Percentiles rank a stretch among this genome's conserved stretches.
phyloP scores from a whole-genome alignment of 2,797 vertebrate genomes.

The Limosa lapponica region DNA sequence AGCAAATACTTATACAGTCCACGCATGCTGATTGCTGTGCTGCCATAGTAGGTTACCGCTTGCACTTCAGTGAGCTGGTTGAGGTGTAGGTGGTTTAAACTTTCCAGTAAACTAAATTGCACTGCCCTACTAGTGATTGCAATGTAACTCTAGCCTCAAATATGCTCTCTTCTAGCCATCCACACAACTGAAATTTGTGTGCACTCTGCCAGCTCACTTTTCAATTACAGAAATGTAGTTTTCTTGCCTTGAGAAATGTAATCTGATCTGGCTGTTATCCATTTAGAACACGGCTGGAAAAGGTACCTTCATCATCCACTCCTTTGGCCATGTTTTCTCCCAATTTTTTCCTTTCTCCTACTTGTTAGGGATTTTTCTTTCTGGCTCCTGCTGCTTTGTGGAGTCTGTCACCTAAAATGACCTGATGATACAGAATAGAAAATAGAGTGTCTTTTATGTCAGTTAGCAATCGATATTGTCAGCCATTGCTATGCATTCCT shows the following conservation, averaged over 20 bases:
- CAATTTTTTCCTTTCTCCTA: not conserved
- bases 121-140: not conserved
- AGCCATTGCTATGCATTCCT: not conserved
- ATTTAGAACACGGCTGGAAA: not conserved
- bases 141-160: not conserved
- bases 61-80: not conserved
- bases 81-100: not conserved
- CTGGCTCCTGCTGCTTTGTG: rapidly evolving
- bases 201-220: not conserved
- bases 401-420: not conserved
- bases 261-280: not conserved
- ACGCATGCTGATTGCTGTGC: not conserved
- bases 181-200: not conserved
- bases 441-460: not conserved
- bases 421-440: not conserved
- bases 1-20: not conserved
- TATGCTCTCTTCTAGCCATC: not conserved
- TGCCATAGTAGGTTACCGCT: not conserved
- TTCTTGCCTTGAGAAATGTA: not conserved
- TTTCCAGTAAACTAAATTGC: not conserved
- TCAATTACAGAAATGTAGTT: not conserved
- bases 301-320: not conserved
- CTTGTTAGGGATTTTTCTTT: not conserved
- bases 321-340: not conserved
- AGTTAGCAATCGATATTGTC: not conserved